Conservation (phyloP, 2,888 invertebrate species). For the Platycheirus albimanus region DNA sequence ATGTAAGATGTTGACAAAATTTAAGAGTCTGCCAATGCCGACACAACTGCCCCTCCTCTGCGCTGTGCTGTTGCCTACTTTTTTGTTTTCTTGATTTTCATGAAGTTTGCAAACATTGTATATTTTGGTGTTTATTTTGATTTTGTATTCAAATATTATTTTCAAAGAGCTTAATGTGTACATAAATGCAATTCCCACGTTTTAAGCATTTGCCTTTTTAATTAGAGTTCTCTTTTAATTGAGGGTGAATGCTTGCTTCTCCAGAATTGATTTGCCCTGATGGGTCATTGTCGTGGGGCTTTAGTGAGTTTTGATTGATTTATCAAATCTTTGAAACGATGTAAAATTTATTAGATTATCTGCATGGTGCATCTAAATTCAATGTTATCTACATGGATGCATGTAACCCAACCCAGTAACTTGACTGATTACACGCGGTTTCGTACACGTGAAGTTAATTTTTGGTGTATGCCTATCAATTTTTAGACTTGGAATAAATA, state of each 20-base stretch:
- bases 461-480: too few species aligned
- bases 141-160: background rate
- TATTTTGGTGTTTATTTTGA: background rate
- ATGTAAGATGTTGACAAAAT: slow-evolving; percentile 61
- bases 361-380: slow-evolving; percentile 12
- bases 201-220: background rate
- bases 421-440: slow-evolving; percentile 12
- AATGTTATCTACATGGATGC: slow-evolving; percentile 21
- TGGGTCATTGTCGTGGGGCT: slow-evolving; percentile 63
- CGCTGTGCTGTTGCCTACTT: background rate
- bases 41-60: background rate
- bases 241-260: background rate
- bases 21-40: slow-evolving; percentile 54
- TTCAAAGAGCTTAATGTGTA: too few species aligned
- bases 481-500: too few species aligned
- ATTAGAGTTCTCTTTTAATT: background rate
- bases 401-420: slow-evolving; percentile 31
- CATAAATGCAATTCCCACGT: background rate
- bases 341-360: slow-evolving; percentile 55
- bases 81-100: slow-evolving; percentile 6
- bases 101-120: background rate
- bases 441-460: slow-evolving; percentile 8
- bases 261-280: slow-evolving; percentile 78
- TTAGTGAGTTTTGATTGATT: slow-evolving; percentile 76
- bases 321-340: slow-evolving; percentile 75